Evolutionary conservation across 2,888 invertebrate genomes (phyloP), one percentile per base, ranked within the genome.

Genomic region (Lordiphosa andalusiaca): DNA sequence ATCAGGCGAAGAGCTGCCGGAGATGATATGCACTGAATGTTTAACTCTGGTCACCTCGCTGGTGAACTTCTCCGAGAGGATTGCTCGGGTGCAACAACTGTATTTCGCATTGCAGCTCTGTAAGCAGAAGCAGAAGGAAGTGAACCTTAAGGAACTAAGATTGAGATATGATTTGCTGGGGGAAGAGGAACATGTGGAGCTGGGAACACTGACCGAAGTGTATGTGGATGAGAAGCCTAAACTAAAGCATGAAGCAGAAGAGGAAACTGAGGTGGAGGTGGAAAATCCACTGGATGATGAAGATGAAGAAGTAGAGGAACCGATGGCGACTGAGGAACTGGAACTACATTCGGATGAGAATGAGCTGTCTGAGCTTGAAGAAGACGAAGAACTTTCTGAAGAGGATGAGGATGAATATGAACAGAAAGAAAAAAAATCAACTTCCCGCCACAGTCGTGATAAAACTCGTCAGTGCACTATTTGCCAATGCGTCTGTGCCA

Each of bases 51-150:
- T 88, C 4, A 83, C 85, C 0, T 72, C 77, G 2, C 51, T 88
- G 44, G 76, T 84, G 0, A 83, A 84, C 0, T 88, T 88, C 41
- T 75, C 84, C n/a, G 85, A 87, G 23, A 84, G 86, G 2, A 76
- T 87, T 2, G 70, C 74, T 0, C 82, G 87, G 1, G 88, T 88
- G 10, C 88, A 88, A 47, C 80, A 84, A 41, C 83, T 88, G 62
- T 88, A 77, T 48, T 67, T 66, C 10, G 74, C 83, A n/a, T 49
- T 88, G 7, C 74, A 73, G 30, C 73, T 71, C 38, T 52, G 58
- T 1, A 40, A 61, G 5, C 50, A 48, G 2, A 30, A 30, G 30
- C 37, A 53, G 4, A 61, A 69, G 6, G 36, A 41, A 0, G 21
- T 51, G 1, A 70, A 75, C 46, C 23, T 83, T 5, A 66, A 56